Evolutionary conservation across 2,113 vertebrate species (phyloP).

Genomic region (Thunnus thynnus): DNA sequence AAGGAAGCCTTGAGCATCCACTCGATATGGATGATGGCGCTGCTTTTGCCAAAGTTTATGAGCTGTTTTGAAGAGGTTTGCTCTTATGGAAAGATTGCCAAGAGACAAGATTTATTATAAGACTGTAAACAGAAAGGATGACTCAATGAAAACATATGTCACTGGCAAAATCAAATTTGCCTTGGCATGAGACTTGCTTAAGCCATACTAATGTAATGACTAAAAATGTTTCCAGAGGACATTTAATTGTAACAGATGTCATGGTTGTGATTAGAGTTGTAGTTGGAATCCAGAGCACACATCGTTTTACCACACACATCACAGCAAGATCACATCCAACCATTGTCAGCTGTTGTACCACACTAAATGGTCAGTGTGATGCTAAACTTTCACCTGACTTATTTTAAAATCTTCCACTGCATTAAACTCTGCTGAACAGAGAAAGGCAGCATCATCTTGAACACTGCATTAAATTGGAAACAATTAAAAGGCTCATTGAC

Average conservation of each 20-base stretch:
- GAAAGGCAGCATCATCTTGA: conserved; percentile 28
- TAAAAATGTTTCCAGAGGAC: conserved; percentile 26
- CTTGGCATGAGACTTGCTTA: conserved; percentile 12
- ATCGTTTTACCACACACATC: conserved; percentile 6
- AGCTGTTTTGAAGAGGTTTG: conserved; percentile 35
- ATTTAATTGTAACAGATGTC: conserved; percentile 20
- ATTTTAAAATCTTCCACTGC: conserved; percentile 12
- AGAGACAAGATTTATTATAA: conserved; percentile 29
- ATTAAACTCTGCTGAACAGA: conserved; percentile 13
- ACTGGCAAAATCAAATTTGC: conserved; percentile 24
- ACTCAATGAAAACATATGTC: conserved; percentile 42
- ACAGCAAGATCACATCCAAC: conserved; percentile 1
- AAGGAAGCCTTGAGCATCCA: conserved; percentile 47
- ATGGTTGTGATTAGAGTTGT: background rate
- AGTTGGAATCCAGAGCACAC: conserved; percentile 6
- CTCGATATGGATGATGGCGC: conserved; percentile 32
- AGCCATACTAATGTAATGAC: conserved; percentile 8
- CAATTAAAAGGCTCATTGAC: conserved; percentile 72
- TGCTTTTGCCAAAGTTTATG: conserved; percentile 50
- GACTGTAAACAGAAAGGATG: conserved; percentile 33
- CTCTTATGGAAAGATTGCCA: conserved; percentile 32
- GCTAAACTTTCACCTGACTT: conserved; percentile 10
- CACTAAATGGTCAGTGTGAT: background rate
- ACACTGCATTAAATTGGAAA: conserved; percentile 37
- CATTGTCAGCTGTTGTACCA: background rate